These are phyloP conservation scores for Phortica okadai DNA, from an alignment of 2,888 invertebrate species.

Conservation along the genomic window DNA sequence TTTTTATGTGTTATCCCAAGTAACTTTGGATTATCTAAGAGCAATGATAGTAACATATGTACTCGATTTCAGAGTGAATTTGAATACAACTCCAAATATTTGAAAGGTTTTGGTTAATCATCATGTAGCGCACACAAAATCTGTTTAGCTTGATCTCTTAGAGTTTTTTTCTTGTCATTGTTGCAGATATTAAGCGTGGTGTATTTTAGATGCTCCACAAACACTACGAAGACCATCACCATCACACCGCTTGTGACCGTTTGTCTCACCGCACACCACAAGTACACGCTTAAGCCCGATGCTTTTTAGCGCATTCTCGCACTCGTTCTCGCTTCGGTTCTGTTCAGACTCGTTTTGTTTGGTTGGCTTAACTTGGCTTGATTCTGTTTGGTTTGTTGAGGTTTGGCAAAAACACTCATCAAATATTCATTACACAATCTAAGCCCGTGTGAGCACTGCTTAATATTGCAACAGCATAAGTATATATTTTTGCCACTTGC, in stretches of 20 bases:
- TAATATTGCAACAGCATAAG: conserved; percentile 69
- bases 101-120: no score
- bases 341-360: conserved; percentile 2
- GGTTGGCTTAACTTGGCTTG: conserved; percentile 21
- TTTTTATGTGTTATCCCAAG: no score
- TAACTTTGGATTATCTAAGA: no score
- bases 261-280: background rate
- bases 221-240: no score
- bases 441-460: conserved; percentile 77
- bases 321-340: background rate
- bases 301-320: conserved; percentile 31
- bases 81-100: no score
- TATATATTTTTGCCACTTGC: conserved; percentile 36
- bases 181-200: background rate
- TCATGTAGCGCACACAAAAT: no score
- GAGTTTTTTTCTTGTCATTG: no score
- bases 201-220: conserved; percentile 2
- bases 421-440: conserved; percentile 77
- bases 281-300: conserved; percentile 55
- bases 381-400: conserved; percentile 18
- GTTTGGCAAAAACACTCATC: conserved; percentile 62
- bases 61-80: no score
- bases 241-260: no score
- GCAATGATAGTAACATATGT: no score
- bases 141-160: no score